Evolutionary conservation across 2,888 invertebrate genomes (phyloP).

Genomic region (Diarsia dahlii): DNA sequence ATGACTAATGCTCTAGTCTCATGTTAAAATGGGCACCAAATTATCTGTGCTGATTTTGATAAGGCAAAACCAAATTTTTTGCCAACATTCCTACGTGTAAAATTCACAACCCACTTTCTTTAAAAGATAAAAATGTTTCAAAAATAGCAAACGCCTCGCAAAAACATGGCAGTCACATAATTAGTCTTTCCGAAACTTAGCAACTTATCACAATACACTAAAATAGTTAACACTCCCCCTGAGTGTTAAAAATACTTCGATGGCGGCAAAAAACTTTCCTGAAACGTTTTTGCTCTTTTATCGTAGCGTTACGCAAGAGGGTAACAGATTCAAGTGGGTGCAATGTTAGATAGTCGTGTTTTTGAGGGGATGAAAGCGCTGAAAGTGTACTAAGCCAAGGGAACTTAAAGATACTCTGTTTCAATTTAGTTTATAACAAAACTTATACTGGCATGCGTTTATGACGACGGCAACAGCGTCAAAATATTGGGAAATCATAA

Average conservation of each 20-base stretch:
- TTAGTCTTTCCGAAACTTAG: slow-evolving; percentile 62
- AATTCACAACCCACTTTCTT: slow-evolving; percentile 31
- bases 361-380: slow-evolving; percentile 56
- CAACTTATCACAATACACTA: slow-evolving; percentile 60
- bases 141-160: slow-evolving; percentile 50
- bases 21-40: neutral
- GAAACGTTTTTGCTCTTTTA: slow-evolving; percentile 57
- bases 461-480: no score
- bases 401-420: no score
- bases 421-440: no score
- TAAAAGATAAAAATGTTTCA: slow-evolving; percentile 38
- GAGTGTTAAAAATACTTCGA: slow-evolving; percentile 64
- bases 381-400: slow-evolving; percentile 13
- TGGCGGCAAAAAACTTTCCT: slow-evolving; percentile 56
- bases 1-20: neutral
- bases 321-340: slow-evolving; percentile 60
- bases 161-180: slow-evolving; percentile 58
- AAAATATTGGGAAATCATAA: no score
- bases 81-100: slow-evolving; percentile 27
- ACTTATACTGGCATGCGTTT: no score
- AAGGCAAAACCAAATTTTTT: slow-evolving; percentile 10
- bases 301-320: slow-evolving; percentile 52
- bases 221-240: slow-evolving; percentile 64
- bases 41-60: neutral
- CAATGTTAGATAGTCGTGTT: slow-evolving; percentile 44